These are phyloP conservation scores for Harpagoxenus sublaevis DNA, from an alignment of 2,888 invertebrate species.

Conservation along the genomic window DNA sequence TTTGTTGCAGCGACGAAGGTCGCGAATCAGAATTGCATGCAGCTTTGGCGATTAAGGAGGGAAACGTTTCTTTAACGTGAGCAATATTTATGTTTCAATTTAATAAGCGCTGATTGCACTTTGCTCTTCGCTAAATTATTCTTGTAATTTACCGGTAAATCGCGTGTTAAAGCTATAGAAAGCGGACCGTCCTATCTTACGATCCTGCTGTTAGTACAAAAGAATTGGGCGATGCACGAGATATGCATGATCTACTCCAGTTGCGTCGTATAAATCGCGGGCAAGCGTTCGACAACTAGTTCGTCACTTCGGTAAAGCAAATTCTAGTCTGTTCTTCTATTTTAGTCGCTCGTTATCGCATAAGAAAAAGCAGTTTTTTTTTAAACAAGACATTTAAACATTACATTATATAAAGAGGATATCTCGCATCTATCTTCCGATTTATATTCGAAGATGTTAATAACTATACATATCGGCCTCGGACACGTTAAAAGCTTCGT, in stretches of 20 bases:
- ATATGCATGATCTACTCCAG: conserved; percentile 61
- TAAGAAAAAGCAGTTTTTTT: not conserved
- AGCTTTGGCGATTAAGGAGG: not conserved
- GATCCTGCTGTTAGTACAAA: conserved; percentile 73
- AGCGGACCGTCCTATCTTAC: conserved; percentile 32
- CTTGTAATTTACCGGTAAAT: not conserved
- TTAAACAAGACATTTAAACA: not conserved
- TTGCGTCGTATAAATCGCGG: conserved; percentile 53
- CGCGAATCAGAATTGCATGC: not conserved
- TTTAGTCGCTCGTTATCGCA: conserved; percentile 20
- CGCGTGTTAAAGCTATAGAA: not conserved
- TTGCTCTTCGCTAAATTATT: conserved; percentile 5
- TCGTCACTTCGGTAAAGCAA: conserved; percentile 20
- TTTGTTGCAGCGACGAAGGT: not conserved
- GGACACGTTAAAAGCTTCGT: not conserved
- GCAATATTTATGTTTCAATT: conserved; percentile 25
- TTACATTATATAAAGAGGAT: not conserved
- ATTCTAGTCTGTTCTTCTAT: conserved; percentile 38
- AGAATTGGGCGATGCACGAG: conserved; percentile 61
- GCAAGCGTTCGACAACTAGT: conserved; percentile 37
- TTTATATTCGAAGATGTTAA: conserved; percentile 32
- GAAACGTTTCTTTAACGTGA: not conserved
- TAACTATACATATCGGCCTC: conserved; percentile 50
- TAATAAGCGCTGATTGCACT: not conserved
- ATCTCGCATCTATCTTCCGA: not conserved